Percentiles rank a stretch among this genome's conserved stretches.
phyloP scores from a whole-genome alignment of 2,113 vertebrate genomes.

The Triplophysa rosa region DNA sequence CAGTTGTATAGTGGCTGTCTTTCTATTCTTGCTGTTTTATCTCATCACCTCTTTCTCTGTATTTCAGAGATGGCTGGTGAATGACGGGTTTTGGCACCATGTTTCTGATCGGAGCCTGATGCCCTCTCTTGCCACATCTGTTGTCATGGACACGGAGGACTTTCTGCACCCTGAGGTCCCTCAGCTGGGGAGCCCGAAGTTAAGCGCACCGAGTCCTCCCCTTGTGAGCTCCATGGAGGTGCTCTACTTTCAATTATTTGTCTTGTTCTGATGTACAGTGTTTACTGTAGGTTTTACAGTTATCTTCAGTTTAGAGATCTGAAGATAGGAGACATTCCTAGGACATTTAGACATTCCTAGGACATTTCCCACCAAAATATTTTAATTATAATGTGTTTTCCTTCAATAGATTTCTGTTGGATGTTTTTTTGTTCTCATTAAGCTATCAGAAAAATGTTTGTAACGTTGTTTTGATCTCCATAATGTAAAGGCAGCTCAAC shows the following conservation, averaged over 20 bases:
- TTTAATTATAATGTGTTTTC: too few species aligned
- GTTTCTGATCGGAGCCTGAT: constrained; percentile 51
- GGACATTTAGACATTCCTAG: too few species aligned
- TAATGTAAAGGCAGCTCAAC: too few species aligned
- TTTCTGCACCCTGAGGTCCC: constrained; percentile 57
- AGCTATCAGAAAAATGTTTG: too few species aligned
- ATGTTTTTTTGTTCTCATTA: too few species aligned
- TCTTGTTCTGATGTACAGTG: background rate
- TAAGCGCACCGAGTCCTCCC: constrained; percentile 49
- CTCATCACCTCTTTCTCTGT: background rate
- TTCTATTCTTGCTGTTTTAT: background rate
- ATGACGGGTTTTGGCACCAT: constrained; percentile 42
- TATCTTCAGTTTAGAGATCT: background rate
- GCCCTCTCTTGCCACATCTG: constrained; percentile 51
- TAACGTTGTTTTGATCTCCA: too few species aligned
- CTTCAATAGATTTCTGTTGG: too few species aligned
- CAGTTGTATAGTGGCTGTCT: background rate
- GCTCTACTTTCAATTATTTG: background rate
- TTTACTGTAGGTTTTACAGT: background rate
- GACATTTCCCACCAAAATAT: too few species aligned
- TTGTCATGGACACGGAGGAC: constrained; percentile 61
- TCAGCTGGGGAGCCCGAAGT: constrained; percentile 51
- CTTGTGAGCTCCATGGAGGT: constrained; percentile 54
- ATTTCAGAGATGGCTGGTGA: constrained; percentile 45
- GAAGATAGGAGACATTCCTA: too few species aligned